phyloP scores from a whole-genome alignment of 2,113 vertebrate genomes.

The Colaptes auratus region DNA sequence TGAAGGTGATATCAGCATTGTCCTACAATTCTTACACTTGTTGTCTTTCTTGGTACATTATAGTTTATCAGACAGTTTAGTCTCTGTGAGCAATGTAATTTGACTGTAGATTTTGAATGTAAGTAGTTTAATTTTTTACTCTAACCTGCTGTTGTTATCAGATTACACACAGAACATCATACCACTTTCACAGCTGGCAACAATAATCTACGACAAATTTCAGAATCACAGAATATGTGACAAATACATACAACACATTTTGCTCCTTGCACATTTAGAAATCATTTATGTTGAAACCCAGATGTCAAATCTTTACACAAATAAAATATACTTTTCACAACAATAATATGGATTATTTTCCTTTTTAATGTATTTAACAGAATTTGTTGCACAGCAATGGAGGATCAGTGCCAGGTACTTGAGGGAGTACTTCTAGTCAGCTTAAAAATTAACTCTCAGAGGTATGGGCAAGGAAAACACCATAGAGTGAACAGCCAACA shows the following conservation, averaged over 20 bases:
- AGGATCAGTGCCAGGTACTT: background rate
- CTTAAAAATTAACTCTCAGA: background rate
- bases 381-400: background rate
- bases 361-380: background rate
- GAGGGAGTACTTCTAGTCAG: background rate
- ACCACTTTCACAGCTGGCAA: background rate
- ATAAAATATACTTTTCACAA: background rate
- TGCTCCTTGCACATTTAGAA: background rate
- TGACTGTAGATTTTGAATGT: background rate
- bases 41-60: background rate
- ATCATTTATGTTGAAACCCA: background rate
- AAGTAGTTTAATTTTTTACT: background rate
- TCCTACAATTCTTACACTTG: background rate
- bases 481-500: background rate
- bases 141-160: background rate
- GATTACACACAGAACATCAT: background rate
- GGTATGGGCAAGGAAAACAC: background rate
- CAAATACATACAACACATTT: background rate
- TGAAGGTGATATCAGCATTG: background rate
- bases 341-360: background rate
- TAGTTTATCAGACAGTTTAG: background rate
- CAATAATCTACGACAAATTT: background rate
- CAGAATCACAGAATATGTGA: background rate
- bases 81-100: background rate
- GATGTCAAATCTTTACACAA: background rate